Conservation (phyloP, 1,140 invertebrate genomes). For the Alviniconcha marisindica region DNA sequence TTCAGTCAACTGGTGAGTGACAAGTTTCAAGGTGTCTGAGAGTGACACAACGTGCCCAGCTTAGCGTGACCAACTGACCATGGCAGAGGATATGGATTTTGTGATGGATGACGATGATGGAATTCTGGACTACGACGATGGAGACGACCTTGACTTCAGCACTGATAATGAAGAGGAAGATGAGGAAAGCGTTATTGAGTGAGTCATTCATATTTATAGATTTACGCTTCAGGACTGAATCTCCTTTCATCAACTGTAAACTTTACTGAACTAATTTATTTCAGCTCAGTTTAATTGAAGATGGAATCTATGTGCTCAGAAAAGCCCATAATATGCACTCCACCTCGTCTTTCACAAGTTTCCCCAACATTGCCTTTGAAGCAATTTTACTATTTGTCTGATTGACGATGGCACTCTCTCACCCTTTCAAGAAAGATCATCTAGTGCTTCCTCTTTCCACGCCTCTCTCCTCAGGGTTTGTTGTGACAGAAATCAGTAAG, state of each 20-base stretch:
- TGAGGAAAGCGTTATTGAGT: constrained; percentile 19
- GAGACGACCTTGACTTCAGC: constrained; percentile 20
- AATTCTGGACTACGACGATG: constrained; percentile 25
- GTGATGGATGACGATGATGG: constrained; percentile 14
- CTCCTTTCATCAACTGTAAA: neutral
- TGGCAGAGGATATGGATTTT: constrained; percentile 29
- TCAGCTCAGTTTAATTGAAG: no score
- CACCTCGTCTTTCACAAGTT: no score
- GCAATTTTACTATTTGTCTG: no score
- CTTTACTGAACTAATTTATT: neutral
- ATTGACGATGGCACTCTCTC: no score
- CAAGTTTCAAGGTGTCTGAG: neutral
- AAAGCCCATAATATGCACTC: no score
- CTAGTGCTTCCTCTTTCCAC: no score
- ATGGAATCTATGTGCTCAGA: no score
- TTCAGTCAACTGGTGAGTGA: neutral
- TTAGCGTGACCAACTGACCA: neutral
- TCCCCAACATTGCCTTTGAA: no score
- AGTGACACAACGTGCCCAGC: neutral
- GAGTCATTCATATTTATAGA: neutral
- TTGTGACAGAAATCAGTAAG: no score
- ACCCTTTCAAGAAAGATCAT: no score
- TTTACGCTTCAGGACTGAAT: neutral
- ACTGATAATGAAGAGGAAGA: constrained; percentile 17
- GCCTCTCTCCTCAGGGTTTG: no score